A percentile compares a stretch with the other conserved stretches of the same genome.
Evolutionary conservation across 2,888 invertebrate genomes (phyloP).

Genomic region (Eupsilia transversa): DNA sequence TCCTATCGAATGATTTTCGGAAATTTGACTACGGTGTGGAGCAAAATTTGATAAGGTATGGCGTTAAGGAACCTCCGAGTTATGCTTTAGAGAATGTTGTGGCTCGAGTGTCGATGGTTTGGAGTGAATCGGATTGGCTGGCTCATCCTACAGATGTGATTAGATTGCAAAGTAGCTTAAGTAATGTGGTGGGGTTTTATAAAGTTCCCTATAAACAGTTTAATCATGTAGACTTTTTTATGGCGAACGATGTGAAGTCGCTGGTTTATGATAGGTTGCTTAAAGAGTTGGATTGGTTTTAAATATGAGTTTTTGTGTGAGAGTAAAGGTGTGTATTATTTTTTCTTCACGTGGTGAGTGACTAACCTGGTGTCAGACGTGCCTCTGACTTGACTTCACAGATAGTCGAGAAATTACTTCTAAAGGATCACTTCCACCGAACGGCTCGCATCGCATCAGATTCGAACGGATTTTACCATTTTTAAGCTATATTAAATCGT

Average conservation of each 20-base stretch:
- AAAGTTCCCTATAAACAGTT: slow-evolving; percentile 88
- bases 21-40: slow-evolving; percentile 78
- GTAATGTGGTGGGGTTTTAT: slow-evolving; percentile 89
- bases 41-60: slow-evolving; percentile 78
- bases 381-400: too few species aligned
- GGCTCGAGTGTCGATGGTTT: slow-evolving; percentile 80
- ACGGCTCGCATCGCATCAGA: too few species aligned
- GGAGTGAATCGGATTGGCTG: slow-evolving; percentile 91
- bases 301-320: not conserved
- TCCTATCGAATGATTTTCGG: slow-evolving; percentile 77
- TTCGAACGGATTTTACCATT: too few species aligned
- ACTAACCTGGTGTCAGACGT: too few species aligned
- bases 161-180: slow-evolving; percentile 85
- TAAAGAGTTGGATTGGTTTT: slow-evolving; percentile 58
- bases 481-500: too few species aligned
- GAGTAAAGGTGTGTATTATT: not conserved
- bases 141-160: slow-evolving; percentile 90
- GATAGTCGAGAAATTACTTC: too few species aligned
- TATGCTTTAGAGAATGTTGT: slow-evolving; percentile 76
- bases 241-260: slow-evolving; percentile 78
- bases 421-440: too few species aligned
- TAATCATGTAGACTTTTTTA: slow-evolving; percentile 83
- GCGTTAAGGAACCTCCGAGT: slow-evolving; percentile 72
- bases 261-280: slow-evolving; percentile 72
- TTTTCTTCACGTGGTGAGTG: too few species aligned